These are phyloP conservation scores for Calidris pugnax DNA, from an alignment of 2,113 vertebrate genomes.

Conservation along the genomic window DNA sequence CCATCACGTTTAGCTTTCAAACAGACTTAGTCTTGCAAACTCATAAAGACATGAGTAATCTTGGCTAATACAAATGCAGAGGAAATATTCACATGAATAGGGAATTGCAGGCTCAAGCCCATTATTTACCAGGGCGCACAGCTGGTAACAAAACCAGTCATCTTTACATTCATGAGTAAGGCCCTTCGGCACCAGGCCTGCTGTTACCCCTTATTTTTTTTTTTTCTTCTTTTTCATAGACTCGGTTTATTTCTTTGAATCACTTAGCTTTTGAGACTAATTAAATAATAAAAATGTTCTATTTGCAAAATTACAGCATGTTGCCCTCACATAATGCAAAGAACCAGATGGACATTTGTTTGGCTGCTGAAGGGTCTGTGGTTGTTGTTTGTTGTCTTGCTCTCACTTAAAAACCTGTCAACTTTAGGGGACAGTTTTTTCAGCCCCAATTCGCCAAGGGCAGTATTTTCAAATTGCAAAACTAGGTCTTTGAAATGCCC, in stretches of 20 bases:
- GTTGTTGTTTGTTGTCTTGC: background rate
- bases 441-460: background rate
- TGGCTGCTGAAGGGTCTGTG: background rate
- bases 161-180: conserved; percentile 8
- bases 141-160: background rate
- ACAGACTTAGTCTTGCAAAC: background rate
- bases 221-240: background rate
- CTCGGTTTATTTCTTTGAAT: conserved; percentile 27
- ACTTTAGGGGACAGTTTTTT: background rate
- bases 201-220: conserved; percentile 7
- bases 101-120: background rate
- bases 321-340: conserved; percentile 7
- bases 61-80: background rate
- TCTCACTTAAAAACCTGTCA: background rate
- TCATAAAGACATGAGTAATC: background rate
- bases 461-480: background rate
- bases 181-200: background rate
- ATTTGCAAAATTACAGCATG: conserved; percentile 6
- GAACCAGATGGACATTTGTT: background rate
- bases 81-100: background rate
- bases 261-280: conserved; percentile 30
- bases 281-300: conserved; percentile 60
- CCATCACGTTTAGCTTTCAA: background rate
- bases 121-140: background rate
- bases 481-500: background rate